These are phyloP conservation scores for Pseudomyrmex gracilis DNA, from an alignment of 1,140 invertebrate species.

Conservation along the genomic window DNA sequence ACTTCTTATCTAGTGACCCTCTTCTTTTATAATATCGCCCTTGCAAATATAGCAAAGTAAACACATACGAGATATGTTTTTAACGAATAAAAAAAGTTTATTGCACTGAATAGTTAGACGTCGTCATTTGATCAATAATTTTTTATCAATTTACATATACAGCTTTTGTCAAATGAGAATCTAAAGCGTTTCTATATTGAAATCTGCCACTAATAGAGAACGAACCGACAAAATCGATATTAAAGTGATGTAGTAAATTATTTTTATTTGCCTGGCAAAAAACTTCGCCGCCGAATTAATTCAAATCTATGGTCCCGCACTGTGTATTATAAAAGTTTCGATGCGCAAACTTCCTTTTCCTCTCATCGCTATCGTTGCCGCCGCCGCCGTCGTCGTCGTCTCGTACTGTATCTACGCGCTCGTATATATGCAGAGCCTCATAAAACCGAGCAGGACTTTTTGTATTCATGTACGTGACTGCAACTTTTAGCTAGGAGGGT, in stretches of 20 bases:
- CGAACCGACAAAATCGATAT: conserved; percentile 66
- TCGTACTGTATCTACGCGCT: conserved; percentile 20
- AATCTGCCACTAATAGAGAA: conserved; percentile 3
- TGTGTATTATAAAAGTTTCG: conserved; percentile 72
- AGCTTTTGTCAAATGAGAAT: too few relatives aligned
- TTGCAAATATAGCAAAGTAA: too few relatives aligned
- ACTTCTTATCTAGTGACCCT: too few relatives aligned
- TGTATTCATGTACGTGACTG: conserved; percentile 68
- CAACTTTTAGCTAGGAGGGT: conserved; percentile 61
- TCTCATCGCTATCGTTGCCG: conserved; percentile 17
- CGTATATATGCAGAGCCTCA: conserved; percentile 51
- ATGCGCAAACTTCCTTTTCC: conserved; percentile 45
- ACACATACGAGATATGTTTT: too few relatives aligned
- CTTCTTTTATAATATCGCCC: too few relatives aligned
- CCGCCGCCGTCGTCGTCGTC: neutral
- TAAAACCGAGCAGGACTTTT: conserved; percentile 62
- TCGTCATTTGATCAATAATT: too few relatives aligned
- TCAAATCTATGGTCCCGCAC: conserved; percentile 72
- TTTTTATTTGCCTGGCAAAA: conserved; percentile 74
- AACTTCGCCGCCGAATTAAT: conserved; percentile 79
- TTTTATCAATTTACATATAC: too few relatives aligned
- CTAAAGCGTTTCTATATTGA: neutral
- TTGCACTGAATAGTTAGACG: too few relatives aligned
- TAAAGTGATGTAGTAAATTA: conserved; percentile 78
- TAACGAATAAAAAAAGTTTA: too few relatives aligned